Base-by-base conservation (phyloP, 2,797 vertebrate genomes). In the Tragelaphus eurycerus region DNA sequence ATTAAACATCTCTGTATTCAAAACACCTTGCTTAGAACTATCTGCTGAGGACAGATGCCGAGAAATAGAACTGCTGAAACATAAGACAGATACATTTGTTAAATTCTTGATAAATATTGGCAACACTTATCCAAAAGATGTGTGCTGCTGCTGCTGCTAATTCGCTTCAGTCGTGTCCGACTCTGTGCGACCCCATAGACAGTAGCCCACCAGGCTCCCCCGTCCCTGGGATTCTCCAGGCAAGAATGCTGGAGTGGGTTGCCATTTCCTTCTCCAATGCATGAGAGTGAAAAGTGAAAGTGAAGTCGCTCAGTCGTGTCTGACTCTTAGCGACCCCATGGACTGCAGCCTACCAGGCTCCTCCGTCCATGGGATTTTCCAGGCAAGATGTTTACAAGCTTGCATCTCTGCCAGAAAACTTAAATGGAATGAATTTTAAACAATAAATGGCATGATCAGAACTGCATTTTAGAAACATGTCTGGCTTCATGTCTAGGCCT, bases 61-160 rank as follows among this genome's bases (percentile, higher is more conserved):
- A 67, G 29, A 79, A 38, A 46, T 7, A 86, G 25, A 86, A 57
- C 8, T 13, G 19, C 82, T 82, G 34, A 84, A 34, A 85, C 54
- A 64, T 71, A 52, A 34, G 2, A 46, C n/a, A 88, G 29, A 78
- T 31, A 38, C 5, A 16, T 38, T 62, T 71, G 74, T 76, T 57
- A 81, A 81, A 31, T 84, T 84, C 17, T 87, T 84, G 29, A 52
- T 59, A 93, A 96, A 57, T 50, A 57, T 6, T 60, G 79, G 59
- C 21, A 96, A 82, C 25, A 74, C 46, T 95, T 93, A 93, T 96
- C 62, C 76, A 95, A 76, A 90, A 84, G 59, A 54, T 27, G 62
- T 15, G 12, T 43, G 43, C 43, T 43, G 43, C 43, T 43, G 43
- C 43, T 43, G 38, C 38, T 43, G 38, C 38, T 43, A 43, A 43